Evolutionary conservation across 2,888 invertebrate genomes (phyloP), one percentile per base, ranked within the genome.

Genomic region (Hecatera dysodea): DNA sequence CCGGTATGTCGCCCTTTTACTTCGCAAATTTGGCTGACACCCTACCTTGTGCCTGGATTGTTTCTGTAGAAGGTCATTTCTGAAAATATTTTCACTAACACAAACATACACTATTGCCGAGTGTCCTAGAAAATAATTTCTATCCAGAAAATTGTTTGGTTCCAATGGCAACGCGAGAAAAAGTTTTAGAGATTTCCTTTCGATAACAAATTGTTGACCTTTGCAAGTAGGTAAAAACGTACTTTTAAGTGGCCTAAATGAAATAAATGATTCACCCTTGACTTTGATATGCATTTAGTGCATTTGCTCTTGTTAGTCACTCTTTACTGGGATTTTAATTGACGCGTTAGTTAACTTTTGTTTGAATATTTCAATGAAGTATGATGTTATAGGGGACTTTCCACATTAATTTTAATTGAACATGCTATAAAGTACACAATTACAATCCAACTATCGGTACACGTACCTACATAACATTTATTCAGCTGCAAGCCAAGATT

Each of bases 291-390:
- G 5, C 9, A 52, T 52, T 63, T 36, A 8, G 19, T 63, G 15
- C 7, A 53, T 9, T 46, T 36, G 33, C 9, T 52, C 24, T 42
- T 33, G 2, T 44, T 44, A 44, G 68, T 48, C 71, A 48, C 1
- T 1, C 39, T 44, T 44, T 71, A 46, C 44, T 29, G 17, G 17
- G 9, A 44, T 68, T 68, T 9, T 9, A 67, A 67, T 42, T 24
- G 11, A 15, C 12, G 24, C 11, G 17, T 36, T 15, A 19, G 15
- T 24, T 24, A 15, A 9, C n/a, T n/a, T n/a, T 7, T 29, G n/a
- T 33, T 52, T 12, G 2, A 24, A 42, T 44, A 29, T 15, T 55
- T 29, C 0, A 39, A 24, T 56, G n/a, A 24, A 15, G 22, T 9
- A n/a, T 71, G 56, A 33, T 42, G 24, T 22, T 29, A 29, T 39